Percentiles rank a stretch among this genome's conserved stretches.
These are phyloP conservation scores for Ispidina picta DNA, from an alignment of 2,797 vertebrate genomes.

Conservation along the genomic window DNA sequence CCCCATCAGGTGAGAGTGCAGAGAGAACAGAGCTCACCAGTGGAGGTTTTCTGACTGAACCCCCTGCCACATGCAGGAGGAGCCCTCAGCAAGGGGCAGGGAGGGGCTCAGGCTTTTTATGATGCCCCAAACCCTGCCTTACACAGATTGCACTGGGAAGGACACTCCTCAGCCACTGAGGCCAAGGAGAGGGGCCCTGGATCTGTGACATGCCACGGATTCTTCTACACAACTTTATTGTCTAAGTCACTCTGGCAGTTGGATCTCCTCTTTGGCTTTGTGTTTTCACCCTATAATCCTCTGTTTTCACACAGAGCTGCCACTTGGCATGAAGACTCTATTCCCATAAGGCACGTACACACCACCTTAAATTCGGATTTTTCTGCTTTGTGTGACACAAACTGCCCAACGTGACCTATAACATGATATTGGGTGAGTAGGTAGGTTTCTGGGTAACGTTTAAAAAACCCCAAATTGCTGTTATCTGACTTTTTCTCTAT, in stretches of 20 bases:
- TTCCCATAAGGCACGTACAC: not conserved
- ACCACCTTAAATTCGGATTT: not conserved
- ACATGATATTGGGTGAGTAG: not conserved
- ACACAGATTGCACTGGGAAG: not conserved
- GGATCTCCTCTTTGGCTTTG: not conserved
- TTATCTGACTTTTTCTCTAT: not conserved
- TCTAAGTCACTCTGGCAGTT: not conserved
- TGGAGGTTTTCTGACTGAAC: not conserved
- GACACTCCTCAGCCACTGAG: not conserved
- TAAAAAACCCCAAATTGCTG: not conserved
- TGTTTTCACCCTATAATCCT: not conserved
- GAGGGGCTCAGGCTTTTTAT: not conserved
- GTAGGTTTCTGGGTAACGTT: not conserved
- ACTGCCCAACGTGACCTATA: not conserved
- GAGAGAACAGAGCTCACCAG: not conserved
- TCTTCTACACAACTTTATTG: not conserved
- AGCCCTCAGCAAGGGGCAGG: not conserved
- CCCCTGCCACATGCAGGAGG: not conserved
- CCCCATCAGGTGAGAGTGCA: not conserved
- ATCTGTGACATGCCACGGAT: not conserved
- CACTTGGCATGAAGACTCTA: not conserved
- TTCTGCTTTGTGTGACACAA: not conserved
- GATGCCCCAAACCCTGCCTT: not conserved
- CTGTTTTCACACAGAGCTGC: not conserved
- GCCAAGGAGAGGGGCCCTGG: not conserved